phyloP scores from a whole-genome alignment of 92 coral and sea anemone species.

The Meandrina meandrites region DNA sequence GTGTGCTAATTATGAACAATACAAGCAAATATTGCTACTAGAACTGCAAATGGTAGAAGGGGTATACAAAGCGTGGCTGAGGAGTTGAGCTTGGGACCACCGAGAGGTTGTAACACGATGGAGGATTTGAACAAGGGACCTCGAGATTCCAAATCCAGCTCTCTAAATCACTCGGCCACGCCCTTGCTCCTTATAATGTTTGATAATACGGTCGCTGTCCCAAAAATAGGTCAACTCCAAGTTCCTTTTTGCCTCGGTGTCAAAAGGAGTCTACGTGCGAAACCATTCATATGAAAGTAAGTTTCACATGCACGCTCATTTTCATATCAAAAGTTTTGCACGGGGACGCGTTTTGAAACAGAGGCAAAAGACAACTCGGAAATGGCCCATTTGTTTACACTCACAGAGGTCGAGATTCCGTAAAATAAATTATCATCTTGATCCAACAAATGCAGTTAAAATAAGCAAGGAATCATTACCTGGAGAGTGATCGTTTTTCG shows the following conservation, averaged over 20 bases:
- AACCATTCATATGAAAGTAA: too few species aligned
- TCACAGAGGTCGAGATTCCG: too few species aligned
- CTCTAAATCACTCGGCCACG: not conserved
- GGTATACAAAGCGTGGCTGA: not conserved
- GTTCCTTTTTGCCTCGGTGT: too few species aligned
- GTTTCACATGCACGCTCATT: too few species aligned
- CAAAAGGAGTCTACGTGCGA: too few species aligned
- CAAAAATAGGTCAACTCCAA: not conserved
- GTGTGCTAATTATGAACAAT: not conserved
- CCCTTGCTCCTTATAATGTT: not conserved
- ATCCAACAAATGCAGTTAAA: not conserved
- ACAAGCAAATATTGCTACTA: not conserved
- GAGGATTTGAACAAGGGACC: not conserved
- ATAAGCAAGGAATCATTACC: not conserved
- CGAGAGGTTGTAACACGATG: not conserved
- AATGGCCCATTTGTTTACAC: not conserved
- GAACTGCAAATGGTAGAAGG: not conserved
- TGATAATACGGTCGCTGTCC: not conserved
- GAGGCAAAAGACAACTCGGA: constrained; percentile 8
- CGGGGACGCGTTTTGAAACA: not conserved
- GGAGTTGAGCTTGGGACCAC: not conserved
- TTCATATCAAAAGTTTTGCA: constrained; percentile 1
- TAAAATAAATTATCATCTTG: too few species aligned
- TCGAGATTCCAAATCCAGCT: too few species aligned
- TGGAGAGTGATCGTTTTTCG: constrained; percentile 3